Evolutionary conservation across 1,140 invertebrate species (phyloP).

Genomic region (Drosophila mojavensis): DNA sequence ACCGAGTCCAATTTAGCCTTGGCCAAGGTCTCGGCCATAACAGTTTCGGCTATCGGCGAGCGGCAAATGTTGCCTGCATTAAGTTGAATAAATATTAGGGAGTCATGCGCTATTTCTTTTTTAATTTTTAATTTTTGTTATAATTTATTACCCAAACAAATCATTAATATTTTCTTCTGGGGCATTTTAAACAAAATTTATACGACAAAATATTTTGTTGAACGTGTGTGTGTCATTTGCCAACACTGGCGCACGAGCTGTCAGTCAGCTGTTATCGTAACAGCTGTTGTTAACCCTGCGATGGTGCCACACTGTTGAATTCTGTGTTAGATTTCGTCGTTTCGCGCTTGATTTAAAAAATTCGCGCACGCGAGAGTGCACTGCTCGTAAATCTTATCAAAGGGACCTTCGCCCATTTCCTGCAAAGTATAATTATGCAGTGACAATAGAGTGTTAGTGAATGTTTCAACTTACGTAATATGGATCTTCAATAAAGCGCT

Average conservation of each 20-base stretch:
- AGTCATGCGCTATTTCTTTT: neutral
- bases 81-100: neutral
- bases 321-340: conserved; percentile 50
- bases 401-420: conserved; percentile 87
- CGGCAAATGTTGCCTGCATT: conserved; percentile 94
- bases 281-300: conserved; percentile 43
- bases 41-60: conserved; percentile 97
- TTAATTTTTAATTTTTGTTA: neutral
- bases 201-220: neutral
- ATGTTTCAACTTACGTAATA: conserved; percentile 88
- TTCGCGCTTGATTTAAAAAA: conserved; percentile 86
- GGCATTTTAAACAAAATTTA: conserved; percentile 32
- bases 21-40: conserved; percentile 90
- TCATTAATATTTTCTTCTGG: conserved; percentile 85
- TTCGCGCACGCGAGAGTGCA: conserved; percentile 87
- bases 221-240: neutral
- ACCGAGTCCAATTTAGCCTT: conserved; percentile 86
- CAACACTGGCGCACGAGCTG: conserved; percentile 22
- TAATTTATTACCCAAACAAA: conserved; percentile 85
- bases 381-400: conserved; percentile 89
- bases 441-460: neutral
- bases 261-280: conserved; percentile 3
- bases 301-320: neutral
- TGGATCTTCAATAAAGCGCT: conserved; percentile 92
- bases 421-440: conserved; percentile 64